These are phyloP conservation scores for Hyperoplus lanceolatus DNA, from an alignment of 2,797 vertebrate genomes.

Conservation along the genomic window DNA sequence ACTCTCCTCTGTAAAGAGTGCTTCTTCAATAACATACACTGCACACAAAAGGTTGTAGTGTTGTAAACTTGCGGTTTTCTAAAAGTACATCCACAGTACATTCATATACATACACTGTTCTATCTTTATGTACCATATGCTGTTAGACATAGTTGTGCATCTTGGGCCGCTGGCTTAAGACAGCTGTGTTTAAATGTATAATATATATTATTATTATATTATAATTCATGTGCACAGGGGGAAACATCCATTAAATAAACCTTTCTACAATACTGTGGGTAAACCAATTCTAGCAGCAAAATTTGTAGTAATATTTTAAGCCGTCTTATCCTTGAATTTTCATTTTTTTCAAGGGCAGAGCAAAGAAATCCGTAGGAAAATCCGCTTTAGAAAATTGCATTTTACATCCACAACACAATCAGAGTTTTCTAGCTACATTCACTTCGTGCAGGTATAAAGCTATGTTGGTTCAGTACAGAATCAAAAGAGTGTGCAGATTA, in stretches of 20 bases:
- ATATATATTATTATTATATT: conserved; percentile 26
- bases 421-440: conserved; percentile 40
- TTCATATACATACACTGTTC: background rate
- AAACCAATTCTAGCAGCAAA: conserved; percentile 30
- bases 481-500: conserved; percentile 9
- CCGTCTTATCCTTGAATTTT: conserved; percentile 26
- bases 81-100: background rate
- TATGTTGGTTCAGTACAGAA: conserved; percentile 31
- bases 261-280: conserved; percentile 1
- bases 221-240: conserved; percentile 8
- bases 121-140: background rate
- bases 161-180: conserved; percentile 2
- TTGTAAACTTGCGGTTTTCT: background rate
- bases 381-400: conserved; percentile 23
- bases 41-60: background rate
- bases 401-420: conserved; percentile 19
- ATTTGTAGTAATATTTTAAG: conserved; percentile 30
- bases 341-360: conserved; percentile 1
- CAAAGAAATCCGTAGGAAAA: conserved; percentile 16
- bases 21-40: conserved; percentile 13
- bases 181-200: background rate
- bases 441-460: conserved; percentile 1
- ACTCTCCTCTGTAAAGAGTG: conserved; percentile 28
- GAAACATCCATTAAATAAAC: conserved; percentile 26
- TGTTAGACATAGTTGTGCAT: conserved; percentile 6